A percentile compares a stretch with the other conserved stretches of the same genome.
phyloP scores from a whole-genome alignment of 2,888 invertebrate genomes.

The Monochamus alternatus region DNA sequence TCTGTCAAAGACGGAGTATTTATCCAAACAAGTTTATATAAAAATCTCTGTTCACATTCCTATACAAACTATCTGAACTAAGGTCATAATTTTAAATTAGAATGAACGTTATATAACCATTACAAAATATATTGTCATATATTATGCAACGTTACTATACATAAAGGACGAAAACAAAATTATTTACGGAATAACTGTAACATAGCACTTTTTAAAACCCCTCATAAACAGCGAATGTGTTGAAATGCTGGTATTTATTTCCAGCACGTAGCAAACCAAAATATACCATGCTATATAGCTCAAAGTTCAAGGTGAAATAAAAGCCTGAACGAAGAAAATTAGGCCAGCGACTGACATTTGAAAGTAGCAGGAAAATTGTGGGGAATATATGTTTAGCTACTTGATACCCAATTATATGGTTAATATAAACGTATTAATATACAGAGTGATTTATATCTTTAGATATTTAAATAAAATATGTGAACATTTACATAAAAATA shows the following conservation, averaged over 20 bases:
- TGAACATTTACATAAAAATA: no score
- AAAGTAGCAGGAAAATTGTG: conserved; percentile 20
- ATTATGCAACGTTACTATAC: not conserved
- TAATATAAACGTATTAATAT: no score
- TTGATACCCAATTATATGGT: no score
- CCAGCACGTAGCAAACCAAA: conserved; percentile 37
- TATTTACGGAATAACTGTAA: conserved; percentile 2
- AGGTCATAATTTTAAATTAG: no score
- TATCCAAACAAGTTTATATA: no score
- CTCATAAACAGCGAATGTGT: conserved; percentile 33
- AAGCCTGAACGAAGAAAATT: conserved; percentile 19
- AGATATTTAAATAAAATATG: no score
- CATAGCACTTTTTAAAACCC: conserved; percentile 35
- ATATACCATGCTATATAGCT: conserved; percentile 37
- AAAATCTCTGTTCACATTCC: no score
- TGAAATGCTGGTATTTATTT: conserved; percentile 27
- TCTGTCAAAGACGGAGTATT: no score
- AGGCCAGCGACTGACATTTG: conserved; percentile 40
- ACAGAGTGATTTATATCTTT: no score
- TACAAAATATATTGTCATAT: not conserved
- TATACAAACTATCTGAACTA: no score
- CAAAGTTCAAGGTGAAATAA: conserved; percentile 41
- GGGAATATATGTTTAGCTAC: not conserved
- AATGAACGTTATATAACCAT: not conserved
- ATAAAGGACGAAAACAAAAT: conserved; percentile 6